Conservation (phyloP, 2,888 invertebrate species). For the Timandra comae region DNA sequence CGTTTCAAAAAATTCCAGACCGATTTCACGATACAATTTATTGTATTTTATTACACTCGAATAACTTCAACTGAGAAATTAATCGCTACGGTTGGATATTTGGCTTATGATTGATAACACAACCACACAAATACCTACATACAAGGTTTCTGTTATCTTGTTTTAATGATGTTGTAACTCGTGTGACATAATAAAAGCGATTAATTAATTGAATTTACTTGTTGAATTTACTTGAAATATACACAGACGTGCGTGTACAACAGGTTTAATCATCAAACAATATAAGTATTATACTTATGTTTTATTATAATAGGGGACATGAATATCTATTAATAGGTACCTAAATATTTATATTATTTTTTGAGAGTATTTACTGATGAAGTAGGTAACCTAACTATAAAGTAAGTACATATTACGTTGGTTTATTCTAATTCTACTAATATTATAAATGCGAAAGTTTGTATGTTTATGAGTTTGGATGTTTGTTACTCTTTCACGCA, state of each 20-base stretch:
- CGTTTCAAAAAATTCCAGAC: slow-evolving; percentile 35
- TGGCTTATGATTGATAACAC: slow-evolving; percentile 31
- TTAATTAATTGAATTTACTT: not conserved
- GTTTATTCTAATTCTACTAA: too few relatives aligned
- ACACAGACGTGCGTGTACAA: not conserved
- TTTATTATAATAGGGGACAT: too few relatives aligned
- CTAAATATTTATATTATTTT: too few relatives aligned
- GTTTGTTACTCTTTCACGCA: too few relatives aligned
- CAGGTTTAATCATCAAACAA: not conserved
- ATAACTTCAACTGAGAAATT: slow-evolving; percentile 24
- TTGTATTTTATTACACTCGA: slow-evolving; percentile 31
- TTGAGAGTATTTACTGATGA: too few relatives aligned
- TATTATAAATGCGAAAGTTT: too few relatives aligned
- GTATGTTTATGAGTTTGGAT: too few relatives aligned
- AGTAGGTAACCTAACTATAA: too few relatives aligned
- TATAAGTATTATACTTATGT: not conserved
- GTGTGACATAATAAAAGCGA: not conserved
- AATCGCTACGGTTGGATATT: slow-evolving; percentile 29
- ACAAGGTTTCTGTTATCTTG: slow-evolving; percentile 36
- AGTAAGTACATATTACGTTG: too few relatives aligned
- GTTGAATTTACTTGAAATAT: too few relatives aligned
- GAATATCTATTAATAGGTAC: too few relatives aligned
- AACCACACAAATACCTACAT: too few relatives aligned
- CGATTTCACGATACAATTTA: slow-evolving; percentile 46
- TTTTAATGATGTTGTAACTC: slow-evolving; percentile 8